phyloP scores from a whole-genome alignment of 2,888 invertebrate genomes.

The Apamea monoglypha region DNA sequence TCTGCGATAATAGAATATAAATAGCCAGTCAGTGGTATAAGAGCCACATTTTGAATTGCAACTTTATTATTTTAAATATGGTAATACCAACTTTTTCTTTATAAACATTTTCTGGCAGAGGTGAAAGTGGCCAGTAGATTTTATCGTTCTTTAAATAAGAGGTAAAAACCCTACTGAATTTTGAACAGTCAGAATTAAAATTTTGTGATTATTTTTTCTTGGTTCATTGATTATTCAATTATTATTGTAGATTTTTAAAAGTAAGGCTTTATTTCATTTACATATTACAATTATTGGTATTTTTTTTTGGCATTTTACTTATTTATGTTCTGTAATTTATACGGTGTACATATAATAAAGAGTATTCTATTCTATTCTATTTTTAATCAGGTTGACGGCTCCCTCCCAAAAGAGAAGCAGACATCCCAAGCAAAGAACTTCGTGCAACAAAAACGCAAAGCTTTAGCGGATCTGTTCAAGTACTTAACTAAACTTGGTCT shows the following conservation, averaged over 20 bases:
- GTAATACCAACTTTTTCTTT: background rate
- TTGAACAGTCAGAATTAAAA: no score
- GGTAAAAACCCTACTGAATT: no score
- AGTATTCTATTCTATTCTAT: no score
- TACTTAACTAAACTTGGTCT: conserved; percentile 93
- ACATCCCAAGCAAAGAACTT: conserved; percentile 95
- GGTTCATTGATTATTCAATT: background rate
- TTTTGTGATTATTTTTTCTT: background rate
- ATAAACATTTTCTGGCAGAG: background rate
- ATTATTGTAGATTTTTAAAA: background rate
- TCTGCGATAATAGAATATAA: no score
- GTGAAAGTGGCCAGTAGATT: background rate
- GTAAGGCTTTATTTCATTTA: no score
- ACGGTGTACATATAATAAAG: no score
- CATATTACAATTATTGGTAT: no score
- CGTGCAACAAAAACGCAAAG: conserved; percentile 95
- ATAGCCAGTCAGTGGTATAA: no score
- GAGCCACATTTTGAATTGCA: background rate
- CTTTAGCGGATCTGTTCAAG: conserved; percentile 96
- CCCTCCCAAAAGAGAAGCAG: conserved; percentile 93
- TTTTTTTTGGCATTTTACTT: no score
- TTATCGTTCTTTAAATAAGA: background rate
- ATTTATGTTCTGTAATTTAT: no score
- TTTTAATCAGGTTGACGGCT: conserved; percentile 86
- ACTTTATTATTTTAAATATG: no score